These are phyloP conservation scores for Erythrocebus patas DNA, from an alignment of 2,113 vertebrate species.

Conservation along the genomic window DNA sequence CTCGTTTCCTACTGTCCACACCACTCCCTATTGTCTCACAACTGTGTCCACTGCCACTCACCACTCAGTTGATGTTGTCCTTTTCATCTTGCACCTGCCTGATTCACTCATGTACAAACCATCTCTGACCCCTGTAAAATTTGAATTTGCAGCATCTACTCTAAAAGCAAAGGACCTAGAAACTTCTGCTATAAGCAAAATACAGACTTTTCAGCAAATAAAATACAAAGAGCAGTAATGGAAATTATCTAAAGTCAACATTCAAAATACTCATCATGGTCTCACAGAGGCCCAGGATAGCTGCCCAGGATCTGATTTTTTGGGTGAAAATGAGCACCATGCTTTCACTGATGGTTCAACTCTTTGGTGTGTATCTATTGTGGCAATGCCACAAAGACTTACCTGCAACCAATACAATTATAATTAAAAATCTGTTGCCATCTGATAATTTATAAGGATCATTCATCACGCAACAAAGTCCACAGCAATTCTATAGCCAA, in stretches of 20 bases:
- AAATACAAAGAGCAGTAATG: not conserved
- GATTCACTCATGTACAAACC: not conserved
- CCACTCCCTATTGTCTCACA: rapidly evolving
- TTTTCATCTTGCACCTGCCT: not conserved
- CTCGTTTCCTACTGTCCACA: rapidly evolving
- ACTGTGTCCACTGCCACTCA: rapidly evolving
- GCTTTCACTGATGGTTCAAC: too few relatives aligned
- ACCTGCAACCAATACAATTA: not conserved
- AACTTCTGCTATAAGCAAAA: not conserved
- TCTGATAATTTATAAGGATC: not conserved
- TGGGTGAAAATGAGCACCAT: not conserved
- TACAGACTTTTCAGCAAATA: too few relatives aligned
- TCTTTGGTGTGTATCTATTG: rapidly evolving
- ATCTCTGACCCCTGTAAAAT: rapidly evolving
- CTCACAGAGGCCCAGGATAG: rapidly evolving
- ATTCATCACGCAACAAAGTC: not conserved
- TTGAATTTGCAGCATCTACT: not conserved
- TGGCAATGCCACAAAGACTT: rapidly evolving
- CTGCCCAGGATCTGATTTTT: rapidly evolving
- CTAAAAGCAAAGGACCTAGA: not conserved
- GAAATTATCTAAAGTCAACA: not conserved
- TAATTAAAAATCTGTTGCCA: too few relatives aligned
- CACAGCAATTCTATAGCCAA: not conserved
- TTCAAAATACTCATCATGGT: rapidly evolving
- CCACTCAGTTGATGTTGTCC: rapidly evolving